These are phyloP conservation scores for Oreonectes daqikongensis DNA, from an alignment of 2,797 vertebrate species.

Conservation along the genomic window DNA sequence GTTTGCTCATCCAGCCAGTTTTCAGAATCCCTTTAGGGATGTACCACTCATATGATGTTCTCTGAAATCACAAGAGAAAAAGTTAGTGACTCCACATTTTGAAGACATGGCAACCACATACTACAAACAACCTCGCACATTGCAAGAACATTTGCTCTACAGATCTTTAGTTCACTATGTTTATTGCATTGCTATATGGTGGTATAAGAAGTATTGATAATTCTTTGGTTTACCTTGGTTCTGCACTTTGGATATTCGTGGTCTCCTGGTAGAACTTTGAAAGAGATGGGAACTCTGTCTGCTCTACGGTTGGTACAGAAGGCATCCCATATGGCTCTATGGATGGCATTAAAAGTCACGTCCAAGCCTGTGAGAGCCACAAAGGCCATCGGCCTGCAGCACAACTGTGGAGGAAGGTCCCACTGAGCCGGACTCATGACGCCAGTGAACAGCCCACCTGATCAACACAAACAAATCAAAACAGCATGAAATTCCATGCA, in stretches of 20 bases:
- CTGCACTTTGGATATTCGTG: constrained; percentile 98
- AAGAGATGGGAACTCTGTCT: constrained; percentile 96
- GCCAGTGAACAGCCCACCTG: background rate
- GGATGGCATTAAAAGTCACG: constrained; percentile 93
- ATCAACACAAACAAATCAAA: background rate
- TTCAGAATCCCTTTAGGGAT: constrained; percentile 98
- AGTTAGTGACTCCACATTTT: background rate
- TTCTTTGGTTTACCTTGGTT: constrained; percentile 83
- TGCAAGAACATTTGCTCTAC: background rate
- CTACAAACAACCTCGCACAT: background rate
- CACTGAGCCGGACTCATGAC: constrained; percentile 86
- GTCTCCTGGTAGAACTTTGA: constrained; percentile 95
- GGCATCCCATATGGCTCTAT: constrained; percentile 96
- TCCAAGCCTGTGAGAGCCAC: constrained; percentile 94
- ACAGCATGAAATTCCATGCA: too few relatives aligned
- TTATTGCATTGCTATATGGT: too few relatives aligned
- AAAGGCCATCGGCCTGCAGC: constrained; percentile 98
- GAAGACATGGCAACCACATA: background rate
- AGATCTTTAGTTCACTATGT: too few relatives aligned
- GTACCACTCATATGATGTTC: constrained; percentile 98
- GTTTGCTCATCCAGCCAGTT: constrained; percentile 99
- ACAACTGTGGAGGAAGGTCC: constrained; percentile 95
- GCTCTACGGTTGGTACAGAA: constrained; percentile 95
- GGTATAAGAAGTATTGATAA: background rate
- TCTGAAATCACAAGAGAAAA: constrained; percentile 70